These are phyloP conservation scores for Sialis fuliginosa DNA, from an alignment of 2,888 invertebrate genomes.

Conservation along the genomic window DNA sequence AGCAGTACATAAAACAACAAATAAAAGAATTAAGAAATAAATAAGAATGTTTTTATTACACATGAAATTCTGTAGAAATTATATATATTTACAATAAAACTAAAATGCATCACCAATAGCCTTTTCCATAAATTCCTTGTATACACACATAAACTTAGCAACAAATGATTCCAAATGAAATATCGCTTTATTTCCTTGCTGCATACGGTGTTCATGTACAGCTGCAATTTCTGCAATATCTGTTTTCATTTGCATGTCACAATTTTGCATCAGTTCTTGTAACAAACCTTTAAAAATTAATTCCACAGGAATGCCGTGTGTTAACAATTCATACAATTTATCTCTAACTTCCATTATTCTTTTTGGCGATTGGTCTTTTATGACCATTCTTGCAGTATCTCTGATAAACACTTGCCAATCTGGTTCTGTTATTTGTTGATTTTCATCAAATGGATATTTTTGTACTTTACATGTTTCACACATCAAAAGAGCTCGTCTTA, in stretches of 20 bases:
- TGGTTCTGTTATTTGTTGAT: conserved; percentile 69
- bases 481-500: conserved; percentile 83
- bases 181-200: conserved; percentile 82
- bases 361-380: conserved; percentile 72
- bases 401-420: conserved; percentile 86
- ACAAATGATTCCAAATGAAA: conserved; percentile 96
- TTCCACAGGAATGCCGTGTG: conserved; percentile 86
- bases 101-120: conserved; percentile 32
- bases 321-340: conserved; percentile 80
- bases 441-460: conserved; percentile 65
- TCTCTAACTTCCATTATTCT: conserved; percentile 71
- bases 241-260: conserved; percentile 77
- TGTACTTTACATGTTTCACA: conserved; percentile 86
- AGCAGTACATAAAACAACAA: not conserved
- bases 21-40: not conserved
- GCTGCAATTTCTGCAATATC: conserved; percentile 77
- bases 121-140: conserved; percentile 73
- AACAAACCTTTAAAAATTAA: conserved; percentile 79
- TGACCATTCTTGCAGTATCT: conserved; percentile 72
- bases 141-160: conserved; percentile 89
- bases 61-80: not conserved
- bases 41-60: not conserved
- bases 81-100: not conserved
- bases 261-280: conserved; percentile 68
- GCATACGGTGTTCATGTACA: conserved; percentile 80